Conservation (phyloP, 2,797 vertebrate genomes). For the Myripristis murdjan region DNA sequence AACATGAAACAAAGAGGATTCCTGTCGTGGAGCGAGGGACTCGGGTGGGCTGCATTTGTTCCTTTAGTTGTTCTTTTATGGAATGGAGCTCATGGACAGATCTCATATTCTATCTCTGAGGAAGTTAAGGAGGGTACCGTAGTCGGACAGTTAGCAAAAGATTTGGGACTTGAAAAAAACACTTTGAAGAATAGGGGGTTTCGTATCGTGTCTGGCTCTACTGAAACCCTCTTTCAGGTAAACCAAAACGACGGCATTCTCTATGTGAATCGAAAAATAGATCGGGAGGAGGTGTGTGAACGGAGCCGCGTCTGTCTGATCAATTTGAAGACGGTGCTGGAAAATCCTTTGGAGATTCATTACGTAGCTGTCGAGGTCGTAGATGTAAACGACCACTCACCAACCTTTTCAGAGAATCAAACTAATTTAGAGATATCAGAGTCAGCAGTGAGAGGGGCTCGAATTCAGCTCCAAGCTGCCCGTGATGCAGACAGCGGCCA, state of each 20-base stretch:
- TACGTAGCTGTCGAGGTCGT: conserved; percentile 84
- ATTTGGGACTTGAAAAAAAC: conserved; percentile 82
- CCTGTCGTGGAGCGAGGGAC: background rate
- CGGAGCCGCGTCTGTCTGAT: conserved; percentile 75
- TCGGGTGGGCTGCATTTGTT: conserved; percentile 35
- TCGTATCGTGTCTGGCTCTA: conserved; percentile 79
- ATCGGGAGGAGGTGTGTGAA: conserved; percentile 85
- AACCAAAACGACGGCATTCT: conserved; percentile 84
- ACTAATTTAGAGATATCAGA: conserved; percentile 82
- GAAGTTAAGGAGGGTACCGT: conserved; percentile 84
- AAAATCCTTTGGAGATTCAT: conserved; percentile 86
- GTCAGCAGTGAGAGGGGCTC: conserved; percentile 77
- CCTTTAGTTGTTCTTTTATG: conserved; percentile 42
- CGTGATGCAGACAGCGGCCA: conserved; percentile 77
- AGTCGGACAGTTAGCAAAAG: conserved; percentile 87
- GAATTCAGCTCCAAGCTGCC: conserved; percentile 78
- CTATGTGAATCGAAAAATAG: conserved; percentile 81
- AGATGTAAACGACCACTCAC: conserved; percentile 87
- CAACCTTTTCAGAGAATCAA: conserved; percentile 75
- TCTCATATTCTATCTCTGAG: conserved; percentile 84
- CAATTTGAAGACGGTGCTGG: conserved; percentile 85
- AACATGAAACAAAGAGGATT: conserved; percentile 50
- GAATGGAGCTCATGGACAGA: conserved; percentile 65
- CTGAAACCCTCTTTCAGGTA: conserved; percentile 79
- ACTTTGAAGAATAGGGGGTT: conserved; percentile 80